A percentile compares a stretch with the other conserved stretches of the same genome.
phyloP scores from a whole-genome alignment of 1,140 invertebrate species.

The Caenorhabditis briggsae region DNA sequence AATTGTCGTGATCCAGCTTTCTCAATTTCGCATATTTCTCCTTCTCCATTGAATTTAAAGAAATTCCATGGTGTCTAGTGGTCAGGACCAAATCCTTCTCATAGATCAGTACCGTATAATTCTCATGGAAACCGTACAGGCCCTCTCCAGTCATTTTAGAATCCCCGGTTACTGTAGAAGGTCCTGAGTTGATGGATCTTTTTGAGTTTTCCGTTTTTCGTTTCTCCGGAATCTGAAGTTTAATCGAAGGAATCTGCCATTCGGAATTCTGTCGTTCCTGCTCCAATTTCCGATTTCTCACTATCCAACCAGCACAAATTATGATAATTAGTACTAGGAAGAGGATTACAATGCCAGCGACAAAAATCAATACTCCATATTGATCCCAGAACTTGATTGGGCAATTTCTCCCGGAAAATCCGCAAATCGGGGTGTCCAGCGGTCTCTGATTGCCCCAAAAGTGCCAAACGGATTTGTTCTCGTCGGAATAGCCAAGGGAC shows the following conservation, averaged over 20 bases:
- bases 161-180: constrained; percentile 44
- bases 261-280: constrained; percentile 59
- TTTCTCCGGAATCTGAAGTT: constrained; percentile 53
- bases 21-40: constrained; percentile 58
- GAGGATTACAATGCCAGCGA: constrained; percentile 29
- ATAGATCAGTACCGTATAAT: constrained; percentile 19
- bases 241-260: constrained; percentile 59
- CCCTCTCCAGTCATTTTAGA: constrained; percentile 43
- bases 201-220: constrained; percentile 63
- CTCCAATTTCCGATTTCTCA: constrained; percentile 51
- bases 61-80: constrained; percentile 55
- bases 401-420: constrained; percentile 58
- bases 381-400: constrained; percentile 62
- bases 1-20: constrained; percentile 73
- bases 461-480: constrained; percentile 1
- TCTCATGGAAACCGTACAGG: constrained; percentile 24
- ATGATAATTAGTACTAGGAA: constrained; percentile 17
- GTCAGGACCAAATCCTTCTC: constrained; percentile 68
- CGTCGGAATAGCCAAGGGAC: constrained; percentile 41
- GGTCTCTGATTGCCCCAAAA: constrained; percentile 6
- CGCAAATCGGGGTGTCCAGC: constrained; percentile 51
- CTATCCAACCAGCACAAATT: not conserved
- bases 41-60: constrained; percentile 29
- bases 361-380: constrained; percentile 56
- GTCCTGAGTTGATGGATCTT: constrained; percentile 65